Base-by-base conservation (phyloP, 2,797 vertebrate genomes). In the Chaetodon trifasciatus region DNA sequence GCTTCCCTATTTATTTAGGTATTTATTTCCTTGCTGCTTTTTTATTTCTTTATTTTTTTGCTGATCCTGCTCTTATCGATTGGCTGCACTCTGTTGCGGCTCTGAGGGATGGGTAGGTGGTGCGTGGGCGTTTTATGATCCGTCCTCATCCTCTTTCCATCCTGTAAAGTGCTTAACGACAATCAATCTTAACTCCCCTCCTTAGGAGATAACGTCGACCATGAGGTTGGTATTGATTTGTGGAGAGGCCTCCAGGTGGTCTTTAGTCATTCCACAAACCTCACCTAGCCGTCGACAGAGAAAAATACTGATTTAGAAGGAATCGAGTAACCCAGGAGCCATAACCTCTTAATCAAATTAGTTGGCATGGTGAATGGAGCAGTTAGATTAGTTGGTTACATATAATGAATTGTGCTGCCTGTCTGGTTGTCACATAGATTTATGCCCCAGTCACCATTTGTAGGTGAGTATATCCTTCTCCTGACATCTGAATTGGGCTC, bases 131-230 rank as follows among this genome's bases (percentile, higher is more conserved):
- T 93, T 94, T 94, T 93, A 94, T 94, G 93, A 94, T 92, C 88
- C 86, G 69, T 92, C 87, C 92, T 93, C 91, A 92, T 93, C 92
- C 94, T 93, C 86, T 92, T 90, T 89, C 93, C 89, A 93, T 93
- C 93, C 90, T 93, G 91, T 93, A 93, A 94, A 94, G 94, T 94
- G 92, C 93, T 93, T 94, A 93, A 94, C 89, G 64, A 92, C 92
- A 90, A 94, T 94, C 92, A 94, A 93, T 94, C 94, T 92, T 88
- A 83, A 91, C 92, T 92, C 90, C 84, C 79, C 88, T 93, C 88
- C 86, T 92, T 81, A 88, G 86, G 91, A 92, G 92, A 93, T 93
- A 91, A 77, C 88, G 85, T 86, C 73, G 62, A 83, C 89, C 90
- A 86, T 85, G 91, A 92, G 93, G 91, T 89, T 86, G 83, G 61